A percentile compares a stretch with the other conserved stretches of the same genome.
Evolutionary conservation across 2,888 invertebrate genomes (phyloP).

Genomic region (Chorisops tibialis): DNA sequence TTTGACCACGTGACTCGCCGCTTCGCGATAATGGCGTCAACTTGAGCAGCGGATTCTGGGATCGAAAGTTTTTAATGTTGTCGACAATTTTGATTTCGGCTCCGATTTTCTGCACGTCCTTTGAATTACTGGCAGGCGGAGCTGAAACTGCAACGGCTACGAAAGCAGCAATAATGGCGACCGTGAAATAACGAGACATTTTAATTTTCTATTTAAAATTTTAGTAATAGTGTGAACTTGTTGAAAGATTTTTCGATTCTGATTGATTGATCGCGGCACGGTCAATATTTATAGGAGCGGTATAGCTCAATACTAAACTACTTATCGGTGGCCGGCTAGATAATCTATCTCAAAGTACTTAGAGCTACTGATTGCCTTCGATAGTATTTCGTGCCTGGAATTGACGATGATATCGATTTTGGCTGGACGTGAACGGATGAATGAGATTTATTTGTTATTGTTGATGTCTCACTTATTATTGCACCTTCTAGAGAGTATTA

Average conservation of each 20-base stretch:
- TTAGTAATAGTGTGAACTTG: no score
- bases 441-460: no score
- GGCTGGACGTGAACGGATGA: background rate
- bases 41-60: slow-evolving; percentile 11
- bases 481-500: no score
- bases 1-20: slow-evolving; percentile 1
- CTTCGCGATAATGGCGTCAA: slow-evolving; percentile 7
- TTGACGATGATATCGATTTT: background rate
- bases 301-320: no score
- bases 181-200: background rate
- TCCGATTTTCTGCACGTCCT: slow-evolving; percentile 1
- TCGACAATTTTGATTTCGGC: slow-evolving; percentile 31
- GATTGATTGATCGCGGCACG: no score
- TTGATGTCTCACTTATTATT: no score
- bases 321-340: no score
- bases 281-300: no score
- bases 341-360: background rate
- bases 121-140: background rate
- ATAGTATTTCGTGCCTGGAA: slow-evolving; percentile 1
- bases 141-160: background rate
- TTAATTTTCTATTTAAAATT: no score
- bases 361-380: slow-evolving; percentile 1
- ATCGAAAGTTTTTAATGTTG: slow-evolving; percentile 15
- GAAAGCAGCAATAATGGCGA: background rate
- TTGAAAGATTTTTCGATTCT: no score